Conservation (phyloP, 2,113 vertebrate genomes). For the Alectura lathami region DNA sequence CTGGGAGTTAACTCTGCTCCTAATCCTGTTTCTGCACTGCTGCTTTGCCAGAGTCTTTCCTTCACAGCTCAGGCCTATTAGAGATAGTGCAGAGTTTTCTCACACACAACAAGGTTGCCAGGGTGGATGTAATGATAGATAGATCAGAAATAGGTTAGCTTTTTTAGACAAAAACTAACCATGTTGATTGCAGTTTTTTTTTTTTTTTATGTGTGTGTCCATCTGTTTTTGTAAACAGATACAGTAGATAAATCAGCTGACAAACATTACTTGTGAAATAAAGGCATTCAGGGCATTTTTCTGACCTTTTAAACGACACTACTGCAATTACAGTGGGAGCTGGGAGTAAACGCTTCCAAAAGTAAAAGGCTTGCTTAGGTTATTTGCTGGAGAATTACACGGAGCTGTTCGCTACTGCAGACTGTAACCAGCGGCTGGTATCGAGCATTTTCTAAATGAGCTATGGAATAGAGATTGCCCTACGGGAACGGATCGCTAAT, state of each 20-base stretch:
- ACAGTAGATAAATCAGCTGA: not conserved
- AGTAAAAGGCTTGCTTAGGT: not conserved
- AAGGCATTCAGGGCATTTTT: not conserved
- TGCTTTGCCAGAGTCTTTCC: not conserved
- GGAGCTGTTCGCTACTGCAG: not conserved
- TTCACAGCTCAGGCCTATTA: not conserved
- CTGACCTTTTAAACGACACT: not conserved
- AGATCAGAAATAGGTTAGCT: not conserved
- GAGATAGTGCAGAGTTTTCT: not conserved
- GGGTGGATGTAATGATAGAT: not conserved
- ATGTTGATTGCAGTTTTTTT: no score
- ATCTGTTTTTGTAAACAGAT: not conserved
- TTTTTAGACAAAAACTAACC: not conserved
- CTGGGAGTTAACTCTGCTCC: not conserved
- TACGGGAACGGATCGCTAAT: not conserved
- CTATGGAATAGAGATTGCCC: not conserved
- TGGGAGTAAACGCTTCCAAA: not conserved
- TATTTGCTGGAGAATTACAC: not conserved
- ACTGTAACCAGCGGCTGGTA: not conserved
- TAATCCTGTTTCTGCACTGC: rapidly evolving
- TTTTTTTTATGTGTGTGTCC: rapidly evolving
- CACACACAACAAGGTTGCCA: not conserved
- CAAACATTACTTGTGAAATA: not conserved
- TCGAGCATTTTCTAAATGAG: not conserved
- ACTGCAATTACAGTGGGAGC: not conserved